Base-by-base conservation (phyloP, 1,140 invertebrate genomes). In the Drosophila sproati region DNA sequence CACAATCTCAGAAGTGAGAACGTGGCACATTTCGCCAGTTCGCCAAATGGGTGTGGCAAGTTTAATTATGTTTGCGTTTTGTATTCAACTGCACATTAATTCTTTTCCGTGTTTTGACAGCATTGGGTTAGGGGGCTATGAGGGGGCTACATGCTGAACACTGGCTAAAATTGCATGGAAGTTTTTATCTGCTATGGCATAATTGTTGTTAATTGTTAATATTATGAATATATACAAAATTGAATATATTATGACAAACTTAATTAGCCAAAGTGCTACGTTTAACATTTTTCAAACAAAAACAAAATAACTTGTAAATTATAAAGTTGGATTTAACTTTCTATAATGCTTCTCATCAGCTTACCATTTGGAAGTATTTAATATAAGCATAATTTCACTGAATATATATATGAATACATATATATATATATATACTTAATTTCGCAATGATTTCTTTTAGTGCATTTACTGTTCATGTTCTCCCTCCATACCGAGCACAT, bases 31-130 rank as follows among this genome's bases (percentile, higher is more conserved):
- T 56, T 61, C 32, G 55, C 31, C 55, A 54, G 41, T 41, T 41
- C 7, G 62, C 66, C 48, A 82, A 83, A 66, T 80, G 80, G 73
- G 75, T 71, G 68, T 89, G 83, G 85, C 83, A 89, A 68, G 67
- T 88, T 89, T 88, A 88, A 88, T 88, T 88, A 89, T 88, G 80
- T 83, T 88, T 88, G 85, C 73, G 75, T 89, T 89, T 78, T 78
- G 60, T 78, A 68, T 75, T 69, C 80, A 41, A 47, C 28, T 56
- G 72, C 73, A 80, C 80, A 87, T 73, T 72, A 88, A 83, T 80
- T 79, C 72, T 47, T 68, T 86, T 88, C 72, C 72, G 72, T 88
- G 54, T 77, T 61, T 48, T 48, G 59, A n/a, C 63, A 60, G 50
- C 63, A 67, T n/a, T 43, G 34, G 54, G 47, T 55, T 41, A 45